These are phyloP conservation scores for Sinella curviseta DNA, from an alignment of 1,140 invertebrate species.

Conservation along the genomic window DNA sequence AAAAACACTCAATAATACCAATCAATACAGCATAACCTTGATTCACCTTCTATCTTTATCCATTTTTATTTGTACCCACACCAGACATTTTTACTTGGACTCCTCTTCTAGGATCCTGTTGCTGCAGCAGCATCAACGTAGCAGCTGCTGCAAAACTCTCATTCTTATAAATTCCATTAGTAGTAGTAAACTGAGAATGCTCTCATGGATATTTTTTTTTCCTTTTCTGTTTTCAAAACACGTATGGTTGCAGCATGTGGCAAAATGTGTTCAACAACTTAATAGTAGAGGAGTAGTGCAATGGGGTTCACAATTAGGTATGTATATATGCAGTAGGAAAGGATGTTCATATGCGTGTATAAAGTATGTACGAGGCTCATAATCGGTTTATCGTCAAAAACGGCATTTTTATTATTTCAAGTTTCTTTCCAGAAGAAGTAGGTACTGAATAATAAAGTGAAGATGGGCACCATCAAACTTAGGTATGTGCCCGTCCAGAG, in stretches of 20 bases:
- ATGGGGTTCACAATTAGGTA: too few relatives aligned
- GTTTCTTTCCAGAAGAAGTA: too few relatives aligned
- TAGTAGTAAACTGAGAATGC: neutral
- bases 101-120: neutral
- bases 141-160: slow-evolving; percentile 1
- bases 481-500: too few relatives aligned
- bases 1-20: too few relatives aligned
- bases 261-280: neutral
- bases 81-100: too few relatives aligned
- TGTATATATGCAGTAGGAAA: too few relatives aligned
- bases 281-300: neutral
- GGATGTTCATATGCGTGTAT: too few relatives aligned
- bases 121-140: neutral
- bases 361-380: too few relatives aligned
- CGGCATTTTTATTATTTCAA: too few relatives aligned
- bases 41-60: slow-evolving; percentile 1
- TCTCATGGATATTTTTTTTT: neutral
- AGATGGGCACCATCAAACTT: too few relatives aligned
- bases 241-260: neutral
- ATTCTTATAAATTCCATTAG: neutral
- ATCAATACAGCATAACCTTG: slow-evolving; percentile 2
- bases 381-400: too few relatives aligned
- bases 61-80: neutral
- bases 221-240: neutral
- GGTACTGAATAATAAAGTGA: too few relatives aligned